These are phyloP conservation scores for Dendrolimus punctatus DNA, from an alignment of 1,140 invertebrate species.

Conservation along the genomic window DNA sequence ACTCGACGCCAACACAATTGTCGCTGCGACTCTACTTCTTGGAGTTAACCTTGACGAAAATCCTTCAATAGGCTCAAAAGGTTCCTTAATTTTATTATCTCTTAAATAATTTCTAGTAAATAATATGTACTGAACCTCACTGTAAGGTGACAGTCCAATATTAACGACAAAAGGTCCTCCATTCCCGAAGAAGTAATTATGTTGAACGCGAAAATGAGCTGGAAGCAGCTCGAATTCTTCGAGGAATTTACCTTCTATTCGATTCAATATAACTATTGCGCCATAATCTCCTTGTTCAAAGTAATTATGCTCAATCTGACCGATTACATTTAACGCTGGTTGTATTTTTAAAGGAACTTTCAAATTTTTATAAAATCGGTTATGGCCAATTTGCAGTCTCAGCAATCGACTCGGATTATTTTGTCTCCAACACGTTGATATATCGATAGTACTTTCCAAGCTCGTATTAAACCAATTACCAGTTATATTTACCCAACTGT, in stretches of 20 bases:
- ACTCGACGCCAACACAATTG: constrained; percentile 90
- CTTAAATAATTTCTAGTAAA: constrained; percentile 93
- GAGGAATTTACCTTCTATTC: constrained; percentile 80
- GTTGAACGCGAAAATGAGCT: constrained; percentile 82
- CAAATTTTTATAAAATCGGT: constrained; percentile 84
- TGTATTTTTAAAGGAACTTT: constrained; percentile 84
- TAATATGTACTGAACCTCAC: constrained; percentile 82
- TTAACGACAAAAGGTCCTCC: constrained; percentile 90
- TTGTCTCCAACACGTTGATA: constrained; percentile 83
- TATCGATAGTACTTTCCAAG: constrained; percentile 81
- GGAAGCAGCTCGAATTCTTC: constrained; percentile 78
- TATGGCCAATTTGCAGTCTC: constrained; percentile 88
- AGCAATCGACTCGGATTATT: constrained; percentile 71
- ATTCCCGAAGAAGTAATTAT: constrained; percentile 93
- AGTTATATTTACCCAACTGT: constrained; percentile 87
- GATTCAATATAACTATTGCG: constrained; percentile 90
- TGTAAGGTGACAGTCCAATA: constrained; percentile 90
- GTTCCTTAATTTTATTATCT: constrained; percentile 90
- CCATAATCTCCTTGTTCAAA: constrained; percentile 88
- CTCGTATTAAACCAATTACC: constrained; percentile 89
- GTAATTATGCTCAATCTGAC: constrained; percentile 88
- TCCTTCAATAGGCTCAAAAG: constrained; percentile 80
- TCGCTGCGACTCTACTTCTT: constrained; percentile 89
- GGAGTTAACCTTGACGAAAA: constrained; percentile 82
- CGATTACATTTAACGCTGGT: constrained; percentile 88